Evolutionary conservation across 2,888 invertebrate genomes (phyloP), one percentile per base, ranked within the genome.

Genomic region (Andrena chrysosceles): DNA sequence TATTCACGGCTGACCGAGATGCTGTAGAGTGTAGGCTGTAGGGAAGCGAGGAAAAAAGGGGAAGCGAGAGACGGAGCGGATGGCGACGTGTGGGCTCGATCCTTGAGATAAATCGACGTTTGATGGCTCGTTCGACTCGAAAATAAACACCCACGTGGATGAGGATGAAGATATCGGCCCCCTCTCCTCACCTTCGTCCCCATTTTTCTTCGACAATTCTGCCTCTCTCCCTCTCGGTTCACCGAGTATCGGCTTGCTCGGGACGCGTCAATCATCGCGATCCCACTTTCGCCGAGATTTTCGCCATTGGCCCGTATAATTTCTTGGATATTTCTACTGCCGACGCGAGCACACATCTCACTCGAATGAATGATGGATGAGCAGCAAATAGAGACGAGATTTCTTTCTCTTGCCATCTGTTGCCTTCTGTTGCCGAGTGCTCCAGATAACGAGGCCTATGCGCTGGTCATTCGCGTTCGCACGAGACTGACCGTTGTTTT

Each of bases 331-430:
- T 63, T 63, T 56, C 69, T 52, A 35, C 52, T 42, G 29, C 33
- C 35, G 16, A 6, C 20, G 56, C 56, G 56, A 0, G 13, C 31
- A 13, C 13, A 5, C 68, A 33, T 49, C 62, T 23, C 35, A 0
- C 52, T 54, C 54, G 63, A 54, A 70, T n/a, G 62, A 63, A 70
- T 70, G 62, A 70, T 76, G 70, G 76, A 76, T 56, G 76, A 42
- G 52, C 16, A 23, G 20, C 62, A 23, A 52, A 70, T 2, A 42
- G 54, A 42, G 42, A n/a, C 68, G 26, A 35, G 33, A 20, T 3
- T 35, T 23, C 23, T 67, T 74, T 67, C 16, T 26, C 59, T 23
- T 74, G 10, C 20, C 56, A 31, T 42, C 3, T 4, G 31, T 33
- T 67, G 29, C 8, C 23, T 56, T 29, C 42, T 0, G 42, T 1